Conservation (phyloP, 2,113 vertebrate species). For the Neodon shergylaensis region DNA sequence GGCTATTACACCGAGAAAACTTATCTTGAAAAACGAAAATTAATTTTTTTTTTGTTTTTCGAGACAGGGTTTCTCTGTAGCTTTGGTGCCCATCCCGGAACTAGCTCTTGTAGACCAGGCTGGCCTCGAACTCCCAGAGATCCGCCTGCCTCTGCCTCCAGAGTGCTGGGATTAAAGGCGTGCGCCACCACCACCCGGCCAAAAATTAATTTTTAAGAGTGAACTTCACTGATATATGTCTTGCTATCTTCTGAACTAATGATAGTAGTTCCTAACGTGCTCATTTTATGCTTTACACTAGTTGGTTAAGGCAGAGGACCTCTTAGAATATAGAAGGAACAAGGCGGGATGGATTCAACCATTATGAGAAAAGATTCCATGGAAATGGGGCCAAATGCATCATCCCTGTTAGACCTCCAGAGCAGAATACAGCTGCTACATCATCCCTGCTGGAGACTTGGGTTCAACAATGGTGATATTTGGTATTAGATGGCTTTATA, state of each 20-base stretch:
- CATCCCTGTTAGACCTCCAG: not conserved
- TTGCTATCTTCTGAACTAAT: not conserved
- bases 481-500: fast-evolving
- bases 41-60: not conserved
- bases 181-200: too few species aligned
- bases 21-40: not conserved
- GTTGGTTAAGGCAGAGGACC: not conserved
- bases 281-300: not conserved
- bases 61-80: too few species aligned
- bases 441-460: not conserved
- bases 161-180: too few species aligned
- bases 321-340: not conserved
- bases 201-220: not conserved
- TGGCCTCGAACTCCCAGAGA: too few species aligned
- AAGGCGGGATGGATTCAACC: not conserved
- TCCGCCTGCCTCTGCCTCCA: too few species aligned
- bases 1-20: too few species aligned
- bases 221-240: too few species aligned
- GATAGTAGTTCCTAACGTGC: too few species aligned
- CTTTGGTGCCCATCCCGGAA: too few species aligned
- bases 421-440: fast-evolving
- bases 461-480: fast-evolving
- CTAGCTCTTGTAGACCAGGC: too few species aligned
- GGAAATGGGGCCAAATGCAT: not conserved
- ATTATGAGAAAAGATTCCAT: not conserved